Evolutionary conservation across 2,113 vertebrate species (phyloP), one percentile per base, ranked within the genome.

Genomic region (Lathamus discolor): DNA sequence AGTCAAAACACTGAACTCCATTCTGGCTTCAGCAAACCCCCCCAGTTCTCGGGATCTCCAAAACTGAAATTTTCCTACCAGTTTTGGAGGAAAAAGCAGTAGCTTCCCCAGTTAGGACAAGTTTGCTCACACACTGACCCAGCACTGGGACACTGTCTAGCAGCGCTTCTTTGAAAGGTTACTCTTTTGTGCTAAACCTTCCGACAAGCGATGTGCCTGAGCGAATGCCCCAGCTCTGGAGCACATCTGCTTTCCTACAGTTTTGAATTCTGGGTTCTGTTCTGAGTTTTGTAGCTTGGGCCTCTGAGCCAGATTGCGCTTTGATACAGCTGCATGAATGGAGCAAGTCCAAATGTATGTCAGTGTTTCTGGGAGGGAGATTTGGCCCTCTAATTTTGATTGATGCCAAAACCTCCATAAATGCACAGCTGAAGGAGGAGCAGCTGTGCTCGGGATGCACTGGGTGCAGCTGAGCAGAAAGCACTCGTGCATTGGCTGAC

Each of bases 241-340:
- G 86, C 84, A 76, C 89, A 88, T 88, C 94, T 94, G 92, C 83
- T 92, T 55, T 84, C 51, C 68, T 83, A 7, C 31, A 17, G 59
- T 29, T 54, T 28, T 48, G 55, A 68, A 49, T 85, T 89, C 82
- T 87, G 89, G n/a, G 67, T 73, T 27, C 63, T 92, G 73, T 73
- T 92, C 77, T 92, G 3, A 62, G 49, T 73, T 91, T 41, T 79
- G 68, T 29, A 87, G 81, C 54, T 33, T 63, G 91, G 62, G 94
- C 74, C 81, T 87, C 92, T 93, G 82, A 84, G 91, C 92, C 54
- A 87, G 86, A 49, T 87, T 94, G 84, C 16, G 33, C 74, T 89
- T 83, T 15, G 81, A 77, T 84, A 77, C 93, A 95, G 84, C 93
- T 96, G 95, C 92, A 75, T 43, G 43, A 49, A 88, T 83, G 92